Evolutionary conservation across 2,888 invertebrate species (phyloP), one percentile per base, ranked within the genome.

Genomic region (Crepidodera aurea): DNA sequence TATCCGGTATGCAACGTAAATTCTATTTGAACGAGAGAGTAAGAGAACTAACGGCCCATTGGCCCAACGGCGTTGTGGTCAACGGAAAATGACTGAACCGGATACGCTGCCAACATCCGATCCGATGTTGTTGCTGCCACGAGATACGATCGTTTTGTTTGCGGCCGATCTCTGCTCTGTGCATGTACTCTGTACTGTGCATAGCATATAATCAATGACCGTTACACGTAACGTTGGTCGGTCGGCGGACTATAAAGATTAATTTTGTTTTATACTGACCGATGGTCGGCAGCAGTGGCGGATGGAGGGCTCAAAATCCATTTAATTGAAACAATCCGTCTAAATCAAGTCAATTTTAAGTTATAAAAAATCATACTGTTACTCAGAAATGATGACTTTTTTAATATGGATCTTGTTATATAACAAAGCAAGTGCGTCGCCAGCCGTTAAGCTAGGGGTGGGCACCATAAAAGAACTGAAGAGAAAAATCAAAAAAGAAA

Each of bases 131-230:
- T 39, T n/a, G 7, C 13, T 39, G 39, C 39, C 39, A 12, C 12
- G 16, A 42, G 42, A 42, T 42, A 42, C 18, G 42, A 42, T 42
- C 42, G 42, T 16, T 42, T 42, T 42, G 42, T 42, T 42, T 16
- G 42, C 16, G 42, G 19, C 42, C 10, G 42, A 16, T 42, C 39
- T 39, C 16, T 12, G 10, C 13, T 39, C 13, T 6, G 22, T 22
- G 3, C 22, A 22, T 29, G 29, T 29, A 10, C 8, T 29, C 7
- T 29, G 29, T 8, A 8, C 42, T 53, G 67, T 63, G 68, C 69
- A 66, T 66, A 66, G 64, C 68, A 65, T 74, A 73, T 77, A 73
- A 76, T 76, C 75, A 73, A 74, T 74, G 77, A 77, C 75, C 77
- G 77, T 76, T 76, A 75, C 74, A 71, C 72, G 42, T 42, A 42